Conservation (phyloP, 2,797 vertebrate species). For the Lindbergichthys nudifrons region DNA sequence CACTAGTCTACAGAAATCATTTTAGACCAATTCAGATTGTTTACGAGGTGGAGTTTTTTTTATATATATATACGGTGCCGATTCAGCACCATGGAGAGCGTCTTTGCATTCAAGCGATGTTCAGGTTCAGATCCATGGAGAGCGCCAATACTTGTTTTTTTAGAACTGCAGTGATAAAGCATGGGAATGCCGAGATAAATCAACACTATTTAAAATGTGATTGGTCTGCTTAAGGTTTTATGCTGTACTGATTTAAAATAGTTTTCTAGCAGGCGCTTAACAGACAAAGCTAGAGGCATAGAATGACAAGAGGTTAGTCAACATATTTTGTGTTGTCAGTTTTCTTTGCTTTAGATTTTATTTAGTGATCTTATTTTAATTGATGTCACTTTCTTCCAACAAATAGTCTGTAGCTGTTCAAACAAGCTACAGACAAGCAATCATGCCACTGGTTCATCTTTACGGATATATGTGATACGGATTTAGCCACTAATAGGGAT, state of each 20-base stretch:
- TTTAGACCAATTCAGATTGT: too few species aligned
- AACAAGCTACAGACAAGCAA: neutral
- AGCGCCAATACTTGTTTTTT: neutral
- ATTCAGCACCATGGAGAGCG: slow-evolving; percentile 26
- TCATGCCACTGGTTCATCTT: neutral
- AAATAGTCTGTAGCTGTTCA: neutral
- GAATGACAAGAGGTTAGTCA: neutral
- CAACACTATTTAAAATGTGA: too few species aligned
- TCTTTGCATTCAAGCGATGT: fast-evolving
- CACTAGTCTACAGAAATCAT: too few species aligned
- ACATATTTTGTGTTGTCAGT: neutral
- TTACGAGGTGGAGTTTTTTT: too few species aligned
- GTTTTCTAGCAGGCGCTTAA: neutral
- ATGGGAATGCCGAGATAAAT: neutral
- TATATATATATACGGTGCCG: neutral
- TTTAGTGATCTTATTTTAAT: neutral
- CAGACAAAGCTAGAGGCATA: neutral
- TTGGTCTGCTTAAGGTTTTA: neutral
- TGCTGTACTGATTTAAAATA: neutral
- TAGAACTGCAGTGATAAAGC: neutral
- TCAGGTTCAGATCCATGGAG: slow-evolving; percentile 33
- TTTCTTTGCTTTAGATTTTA: neutral
- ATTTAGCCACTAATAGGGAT: too few species aligned
- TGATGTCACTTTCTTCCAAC: neutral
- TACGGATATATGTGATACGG: neutral